Evolutionary conservation across 2,113 vertebrate species (phyloP).

Genomic region (Tragelaphus scriptus): DNA sequence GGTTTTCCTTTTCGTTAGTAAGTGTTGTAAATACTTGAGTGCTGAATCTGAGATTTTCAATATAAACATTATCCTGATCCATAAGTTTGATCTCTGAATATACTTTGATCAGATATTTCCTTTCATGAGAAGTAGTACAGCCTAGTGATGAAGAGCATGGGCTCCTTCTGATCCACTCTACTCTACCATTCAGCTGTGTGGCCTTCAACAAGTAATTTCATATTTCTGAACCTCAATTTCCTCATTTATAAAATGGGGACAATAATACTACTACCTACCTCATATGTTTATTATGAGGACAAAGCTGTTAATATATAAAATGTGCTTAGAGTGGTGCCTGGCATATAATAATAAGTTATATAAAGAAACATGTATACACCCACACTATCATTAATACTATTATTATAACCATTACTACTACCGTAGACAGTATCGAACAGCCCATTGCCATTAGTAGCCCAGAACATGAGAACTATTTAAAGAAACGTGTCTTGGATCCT

Average conservation of each 20-base stretch:
- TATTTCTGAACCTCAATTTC: neutral
- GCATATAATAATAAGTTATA: neutral
- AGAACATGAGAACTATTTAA: neutral
- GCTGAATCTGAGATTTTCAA: neutral
- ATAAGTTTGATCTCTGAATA: neutral
- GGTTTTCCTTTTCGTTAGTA: neutral
- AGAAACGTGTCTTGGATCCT: neutral
- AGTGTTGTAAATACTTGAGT: neutral
- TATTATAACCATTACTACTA: accelerated
- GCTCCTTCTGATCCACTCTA: neutral
- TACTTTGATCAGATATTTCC: neutral
- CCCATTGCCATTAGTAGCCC: neutral
- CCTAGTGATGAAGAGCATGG: neutral
- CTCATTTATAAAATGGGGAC: neutral
- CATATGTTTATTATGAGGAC: neutral
- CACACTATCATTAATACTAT: neutral
- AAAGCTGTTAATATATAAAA: neutral
- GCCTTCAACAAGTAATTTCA: neutral
- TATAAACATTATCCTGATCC: neutral
- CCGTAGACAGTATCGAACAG: neutral
- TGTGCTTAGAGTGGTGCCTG: neutral
- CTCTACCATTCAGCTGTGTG: neutral
- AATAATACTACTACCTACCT: neutral
- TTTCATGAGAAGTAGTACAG: neutral
- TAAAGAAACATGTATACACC: accelerated